These are phyloP conservation scores for Micropterix aruncella DNA, from an alignment of 2,888 invertebrate species.

Conservation along the genomic window DNA sequence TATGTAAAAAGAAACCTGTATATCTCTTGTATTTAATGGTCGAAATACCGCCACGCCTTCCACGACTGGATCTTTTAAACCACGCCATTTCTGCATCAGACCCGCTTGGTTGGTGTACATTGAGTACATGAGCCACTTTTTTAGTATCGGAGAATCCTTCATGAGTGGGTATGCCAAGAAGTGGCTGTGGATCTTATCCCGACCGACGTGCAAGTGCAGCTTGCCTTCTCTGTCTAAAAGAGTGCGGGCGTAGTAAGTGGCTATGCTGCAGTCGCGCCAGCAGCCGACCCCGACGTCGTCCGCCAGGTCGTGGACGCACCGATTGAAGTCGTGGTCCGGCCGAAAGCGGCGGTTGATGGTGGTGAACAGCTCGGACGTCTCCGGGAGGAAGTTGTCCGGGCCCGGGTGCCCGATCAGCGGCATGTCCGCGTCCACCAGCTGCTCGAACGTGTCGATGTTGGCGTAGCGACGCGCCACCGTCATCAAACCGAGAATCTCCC, in stretches of 20 bases:
- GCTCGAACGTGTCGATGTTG: constrained; percentile 30
- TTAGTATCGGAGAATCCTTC: constrained; percentile 24
- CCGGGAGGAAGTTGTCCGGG: constrained; percentile 29
- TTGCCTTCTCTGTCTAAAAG: constrained; percentile 24
- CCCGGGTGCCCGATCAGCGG: constrained; percentile 28
- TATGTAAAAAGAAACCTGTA: no score
- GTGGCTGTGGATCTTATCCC: constrained; percentile 28
- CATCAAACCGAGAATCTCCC: constrained; percentile 29
- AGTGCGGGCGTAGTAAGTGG: constrained; percentile 23
- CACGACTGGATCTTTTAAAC: constrained; percentile 24
- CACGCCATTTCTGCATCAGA: constrained; percentile 30
- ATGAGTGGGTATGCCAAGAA: constrained; percentile 24
- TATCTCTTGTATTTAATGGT: no score
- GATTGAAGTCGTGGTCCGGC: constrained; percentile 18
- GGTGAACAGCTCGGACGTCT: constrained; percentile 21
- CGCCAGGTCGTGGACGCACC: constrained; percentile 21
- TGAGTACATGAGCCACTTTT: constrained; percentile 21
- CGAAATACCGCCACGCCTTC: no score
- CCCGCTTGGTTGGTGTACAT: constrained; percentile 26
- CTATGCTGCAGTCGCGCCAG: constrained; percentile 29
- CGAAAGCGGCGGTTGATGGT: constrained; percentile 24
- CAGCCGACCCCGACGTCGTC: constrained; percentile 26
- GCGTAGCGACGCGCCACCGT: constrained; percentile 27
- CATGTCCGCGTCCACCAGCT: constrained; percentile 27
- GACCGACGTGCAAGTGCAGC: constrained; percentile 28